These are phyloP conservation scores for Neosalanx taihuensis DNA, from an alignment of 2,797 vertebrate genomes.

Conservation along the genomic window DNA sequence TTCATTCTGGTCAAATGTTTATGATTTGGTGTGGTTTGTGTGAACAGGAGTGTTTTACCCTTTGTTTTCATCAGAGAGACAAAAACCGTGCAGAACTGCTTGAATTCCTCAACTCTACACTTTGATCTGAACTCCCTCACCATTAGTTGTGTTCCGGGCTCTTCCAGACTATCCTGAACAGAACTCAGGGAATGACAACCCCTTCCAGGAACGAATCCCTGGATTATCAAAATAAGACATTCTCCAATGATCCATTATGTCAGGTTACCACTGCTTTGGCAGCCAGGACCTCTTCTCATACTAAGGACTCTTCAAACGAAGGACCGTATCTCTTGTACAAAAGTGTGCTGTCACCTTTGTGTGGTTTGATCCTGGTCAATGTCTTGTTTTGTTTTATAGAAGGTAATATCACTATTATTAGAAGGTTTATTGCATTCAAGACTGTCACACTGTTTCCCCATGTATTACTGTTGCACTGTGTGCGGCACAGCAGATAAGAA, in stretches of 20 bases:
- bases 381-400: conserved; percentile 6
- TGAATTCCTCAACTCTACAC: conserved; percentile 87
- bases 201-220: conserved; percentile 5
- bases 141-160: conserved; percentile 20
- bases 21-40: neutral
- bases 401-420: neutral
- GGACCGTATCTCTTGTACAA: neutral
- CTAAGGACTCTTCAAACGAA: neutral
- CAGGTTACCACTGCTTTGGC: conserved; percentile 9
- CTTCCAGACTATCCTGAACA: conserved; percentile 20
- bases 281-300: conserved; percentile 16
- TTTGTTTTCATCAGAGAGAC: conserved; percentile 71
- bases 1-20: neutral
- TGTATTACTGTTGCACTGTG: neutral
- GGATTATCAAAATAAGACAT: conserved; percentile 30
- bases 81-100: conserved; percentile 86
- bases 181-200: conserved; percentile 56
- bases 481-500: conserved; percentile 20
- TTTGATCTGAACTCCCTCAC: conserved; percentile 60
- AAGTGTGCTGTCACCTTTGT: conserved; percentile 7
- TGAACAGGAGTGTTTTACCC: neutral
- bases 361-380: conserved; percentile 6
- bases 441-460: neutral
- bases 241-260: neutral
- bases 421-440: neutral